Percentiles rank a stretch among this genome's conserved stretches.
Evolutionary conservation across 2,797 vertebrate genomes (phyloP).

Genomic region (Babyrousa celebensis): DNA sequence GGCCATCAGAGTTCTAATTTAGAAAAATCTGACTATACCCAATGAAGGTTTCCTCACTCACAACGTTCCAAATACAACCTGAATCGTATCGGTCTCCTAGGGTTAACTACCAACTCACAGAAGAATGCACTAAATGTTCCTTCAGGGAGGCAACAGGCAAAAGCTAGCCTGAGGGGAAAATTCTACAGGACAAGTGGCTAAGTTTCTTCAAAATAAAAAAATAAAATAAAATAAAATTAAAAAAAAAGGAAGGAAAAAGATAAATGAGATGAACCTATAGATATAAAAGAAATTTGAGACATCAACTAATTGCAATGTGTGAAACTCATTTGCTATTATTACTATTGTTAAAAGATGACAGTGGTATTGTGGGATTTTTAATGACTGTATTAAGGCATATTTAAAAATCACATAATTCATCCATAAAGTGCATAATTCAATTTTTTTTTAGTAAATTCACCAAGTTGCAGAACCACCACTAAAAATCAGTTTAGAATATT

Average conservation of each 20-base stretch:
- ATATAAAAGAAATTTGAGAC: not conserved
- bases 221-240: not conserved
- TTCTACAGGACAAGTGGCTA: not conserved
- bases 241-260: not conserved
- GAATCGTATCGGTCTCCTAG: not conserved
- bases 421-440: not conserved
- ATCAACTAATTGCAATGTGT: not conserved
- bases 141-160: not conserved
- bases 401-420: not conserved
- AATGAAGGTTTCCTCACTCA: not conserved
- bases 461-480: not conserved
- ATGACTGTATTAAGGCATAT: slow-evolving; percentile 6
- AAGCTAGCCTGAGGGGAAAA: not conserved
- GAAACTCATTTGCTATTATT: not conserved
- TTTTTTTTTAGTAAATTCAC: slow-evolving; percentile 1
- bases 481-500: slow-evolving; percentile 32
- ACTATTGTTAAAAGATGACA: not conserved
- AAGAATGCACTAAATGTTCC: not conserved
- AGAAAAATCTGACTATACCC: not conserved
- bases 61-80: not conserved
- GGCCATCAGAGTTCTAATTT: slow-evolving; percentile 5
- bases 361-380: not conserved
- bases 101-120: not conserved
- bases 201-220: not conserved
- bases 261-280: not conserved